Evolutionary conservation across 1,140 invertebrate species (phyloP), one percentile per base, ranked within the genome.

Genomic region (Zaprionus inermis): DNA sequence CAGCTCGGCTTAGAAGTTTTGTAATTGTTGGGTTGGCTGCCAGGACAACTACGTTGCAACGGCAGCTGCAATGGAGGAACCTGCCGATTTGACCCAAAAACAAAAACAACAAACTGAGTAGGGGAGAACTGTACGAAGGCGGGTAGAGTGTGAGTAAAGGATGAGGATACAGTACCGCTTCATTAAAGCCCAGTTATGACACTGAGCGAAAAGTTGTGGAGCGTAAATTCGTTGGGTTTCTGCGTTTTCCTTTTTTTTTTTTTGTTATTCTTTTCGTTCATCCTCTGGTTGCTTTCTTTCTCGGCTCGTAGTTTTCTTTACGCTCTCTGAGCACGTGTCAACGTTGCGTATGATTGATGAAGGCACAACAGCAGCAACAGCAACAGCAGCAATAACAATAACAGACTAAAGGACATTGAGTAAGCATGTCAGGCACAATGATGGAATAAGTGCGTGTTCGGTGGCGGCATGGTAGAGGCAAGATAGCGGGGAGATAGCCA

Each of bases 311-410:
- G 65, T 73, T 73, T 73, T 61, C 65, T 73, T 73, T 69, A 69
- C 57, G 71, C 65, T 67, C 24, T 61, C 46, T 58, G 66, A 64
- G 56, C 81, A 85, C 81, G 81, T 85, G 82, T 80, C 84, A 79
- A 80, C 83, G 74, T 84, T 89, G 84, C 83, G 83, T 88, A 88
- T 88, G 83, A 88, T 88, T 88, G 83, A 88, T 88, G 83, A 89
- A 89, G 76, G 71, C 73, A 52, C 51, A 55, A 58, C 51, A 44
- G 9, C 24, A 60, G 32, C 28, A 44, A 10, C 57, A 63, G 5
- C n/a, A n/a, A n/a, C 55, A 65, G 20, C 20, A 58, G 36, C 51
- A 71, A 64, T 49, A 71, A 71, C 59, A 71, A 71, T 71, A 71
- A 58, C 60, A 72, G 38, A 58, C 22, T 38, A 58, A 58, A 69